These are phyloP conservation scores for Cataglyphis albicans DNA, from an alignment of 2,888 invertebrate species.

Conservation along the genomic window DNA sequence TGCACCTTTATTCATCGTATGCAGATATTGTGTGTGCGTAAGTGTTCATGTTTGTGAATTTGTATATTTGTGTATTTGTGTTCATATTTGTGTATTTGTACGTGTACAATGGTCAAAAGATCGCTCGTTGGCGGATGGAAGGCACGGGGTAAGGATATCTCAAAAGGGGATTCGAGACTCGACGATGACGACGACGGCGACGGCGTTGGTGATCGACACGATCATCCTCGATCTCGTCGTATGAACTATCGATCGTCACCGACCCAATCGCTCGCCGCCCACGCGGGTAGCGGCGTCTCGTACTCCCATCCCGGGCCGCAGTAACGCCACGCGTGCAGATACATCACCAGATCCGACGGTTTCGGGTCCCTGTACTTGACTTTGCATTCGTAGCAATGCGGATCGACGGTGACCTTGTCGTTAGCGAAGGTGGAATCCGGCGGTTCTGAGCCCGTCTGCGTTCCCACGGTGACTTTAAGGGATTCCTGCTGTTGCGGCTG, in stretches of 20 bases:
- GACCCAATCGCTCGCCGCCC: conserved; percentile 95
- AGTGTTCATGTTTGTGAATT: background rate
- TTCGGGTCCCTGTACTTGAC: conserved; percentile 96
- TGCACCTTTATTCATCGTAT: conserved; percentile 33
- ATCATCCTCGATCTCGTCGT: conserved; percentile 48
- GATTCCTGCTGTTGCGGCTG: conserved; percentile 84
- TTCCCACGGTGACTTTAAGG: conserved; percentile 92
- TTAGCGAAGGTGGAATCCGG: conserved; percentile 90
- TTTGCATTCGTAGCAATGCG: conserved; percentile 97
- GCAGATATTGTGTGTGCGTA: background rate
- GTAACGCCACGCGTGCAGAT: conserved; percentile 97
- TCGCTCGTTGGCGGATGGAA: conserved; percentile 82
- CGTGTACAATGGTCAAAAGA: conserved; percentile 72
- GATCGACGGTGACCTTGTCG: conserved; percentile 92
- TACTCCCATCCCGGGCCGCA: conserved; percentile 98
- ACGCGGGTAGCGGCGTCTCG: conserved; percentile 95
- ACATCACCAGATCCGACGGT: conserved; percentile 97
- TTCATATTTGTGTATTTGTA: conserved; percentile 27
- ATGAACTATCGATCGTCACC: conserved; percentile 88
- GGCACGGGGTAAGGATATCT: conserved; percentile 84
- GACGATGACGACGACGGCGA: conserved; percentile 37
- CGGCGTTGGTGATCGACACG: conserved; percentile 25
- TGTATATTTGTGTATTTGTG: conserved; percentile 22
- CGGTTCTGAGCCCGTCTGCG: conserved; percentile 94
- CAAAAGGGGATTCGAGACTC: conserved; percentile 69